Evolutionary conservation across 2,113 vertebrate species (phyloP).

Genomic region (Circaetus gallicus): DNA sequence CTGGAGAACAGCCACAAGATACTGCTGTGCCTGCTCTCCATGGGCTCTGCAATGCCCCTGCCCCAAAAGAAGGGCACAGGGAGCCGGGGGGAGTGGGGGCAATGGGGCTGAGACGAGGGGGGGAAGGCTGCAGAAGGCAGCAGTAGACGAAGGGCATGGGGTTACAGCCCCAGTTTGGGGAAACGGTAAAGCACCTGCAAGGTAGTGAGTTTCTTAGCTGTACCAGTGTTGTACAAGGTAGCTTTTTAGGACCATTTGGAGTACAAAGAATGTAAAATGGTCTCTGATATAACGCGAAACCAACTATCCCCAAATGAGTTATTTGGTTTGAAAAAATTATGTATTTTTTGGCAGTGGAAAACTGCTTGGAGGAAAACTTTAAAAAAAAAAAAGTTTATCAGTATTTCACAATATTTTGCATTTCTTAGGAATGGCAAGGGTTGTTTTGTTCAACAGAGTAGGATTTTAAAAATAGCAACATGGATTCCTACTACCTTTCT

Average conservation of each 20-base stretch:
- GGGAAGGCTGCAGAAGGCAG: neutral
- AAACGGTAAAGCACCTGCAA: neutral
- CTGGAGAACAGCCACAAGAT: neutral
- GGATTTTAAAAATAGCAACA: conserved; percentile 30
- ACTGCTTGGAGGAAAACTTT: neutral
- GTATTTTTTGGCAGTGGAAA: neutral
- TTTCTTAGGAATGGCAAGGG: conserved; percentile 2
- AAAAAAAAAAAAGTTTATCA: neutral
- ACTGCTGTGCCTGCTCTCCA: fast-evolving
- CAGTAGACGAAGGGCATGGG: neutral
- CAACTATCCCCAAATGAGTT: neutral
- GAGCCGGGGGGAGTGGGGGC: fast-evolving
- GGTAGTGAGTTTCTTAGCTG: neutral
- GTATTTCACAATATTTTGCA: neutral
- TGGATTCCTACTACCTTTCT: neutral
- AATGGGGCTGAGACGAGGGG: neutral
- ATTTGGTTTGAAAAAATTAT: neutral
- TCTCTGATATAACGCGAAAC: neutral
- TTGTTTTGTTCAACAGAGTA: neutral
- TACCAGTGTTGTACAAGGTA: neutral
- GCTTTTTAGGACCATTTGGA: neutral
- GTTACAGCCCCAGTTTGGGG: neutral
- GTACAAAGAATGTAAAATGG: neutral
- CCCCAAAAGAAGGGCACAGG: fast-evolving
- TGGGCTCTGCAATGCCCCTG: neutral